Percentiles rank a stretch among this genome's conserved stretches.
phyloP scores from a whole-genome alignment of 2,113 vertebrate genomes.

The Lepus europaeus region DNA sequence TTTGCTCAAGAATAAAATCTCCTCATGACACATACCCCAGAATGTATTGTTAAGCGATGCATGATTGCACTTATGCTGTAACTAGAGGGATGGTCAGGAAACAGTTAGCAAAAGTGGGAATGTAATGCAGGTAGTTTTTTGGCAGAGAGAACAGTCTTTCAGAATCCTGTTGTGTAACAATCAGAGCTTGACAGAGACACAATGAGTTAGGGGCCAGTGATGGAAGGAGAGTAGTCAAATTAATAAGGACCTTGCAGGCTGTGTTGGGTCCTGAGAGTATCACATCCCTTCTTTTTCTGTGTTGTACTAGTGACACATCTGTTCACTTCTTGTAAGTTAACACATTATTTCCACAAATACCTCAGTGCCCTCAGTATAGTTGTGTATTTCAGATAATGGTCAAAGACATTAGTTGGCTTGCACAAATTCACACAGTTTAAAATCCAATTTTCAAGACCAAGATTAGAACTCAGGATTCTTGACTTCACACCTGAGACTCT shows the following conservation, averaged over 20 bases:
- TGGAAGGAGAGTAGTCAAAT: background rate
- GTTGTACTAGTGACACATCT: background rate
- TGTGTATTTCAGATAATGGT: background rate
- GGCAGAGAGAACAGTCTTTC: background rate
- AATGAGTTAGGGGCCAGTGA: background rate
- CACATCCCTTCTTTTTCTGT: background rate
- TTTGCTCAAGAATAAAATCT: too few relatives aligned
- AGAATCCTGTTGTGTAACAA: background rate
- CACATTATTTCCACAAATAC: background rate
- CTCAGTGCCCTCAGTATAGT: background rate
- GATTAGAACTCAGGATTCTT: background rate
- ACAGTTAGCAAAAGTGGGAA: background rate
- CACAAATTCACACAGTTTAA: background rate
- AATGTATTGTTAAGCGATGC: too few relatives aligned
- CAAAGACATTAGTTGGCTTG: background rate
- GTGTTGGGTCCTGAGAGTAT: background rate
- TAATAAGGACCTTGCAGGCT: background rate
- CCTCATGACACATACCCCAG: too few relatives aligned
- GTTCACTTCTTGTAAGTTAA: background rate
- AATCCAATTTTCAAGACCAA: background rate
- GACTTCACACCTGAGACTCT: background rate
- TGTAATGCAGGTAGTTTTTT: background rate
- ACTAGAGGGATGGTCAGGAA: background rate
- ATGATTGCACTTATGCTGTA: background rate
- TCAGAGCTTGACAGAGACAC: background rate